Base-by-base conservation (phyloP, 2,113 vertebrate species). In the Lophotis ruficrista region DNA sequence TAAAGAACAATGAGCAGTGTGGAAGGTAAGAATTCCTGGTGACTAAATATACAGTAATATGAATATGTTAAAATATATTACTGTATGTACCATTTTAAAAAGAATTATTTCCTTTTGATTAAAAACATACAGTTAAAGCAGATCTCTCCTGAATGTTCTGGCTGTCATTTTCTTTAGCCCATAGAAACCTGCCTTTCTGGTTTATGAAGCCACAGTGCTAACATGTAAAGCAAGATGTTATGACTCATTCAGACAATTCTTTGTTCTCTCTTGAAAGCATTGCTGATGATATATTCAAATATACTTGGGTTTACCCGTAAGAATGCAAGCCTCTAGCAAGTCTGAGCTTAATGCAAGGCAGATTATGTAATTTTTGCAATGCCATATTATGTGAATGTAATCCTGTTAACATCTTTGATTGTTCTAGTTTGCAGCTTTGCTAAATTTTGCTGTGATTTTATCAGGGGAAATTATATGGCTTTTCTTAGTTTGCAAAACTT, bases 111-210 rank as follows among this genome's bases (percentile, higher is more conserved):
- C 8, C 33, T 30, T 88, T 92, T 68, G 33, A 43, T 89, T 66
- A 89, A 89, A 91, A 65, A 62, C 95, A 24, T 64, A 50, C 27
- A 70, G 1, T 54, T 78, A 82, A 80, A 89, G 81, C 30, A 58
- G 14, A 27, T 84, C 45, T 92, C 68, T 89, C 43, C 85, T 83
- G 56, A 71, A 57, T 54, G 41, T 83, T 94, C 47, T 94, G 94
- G 68, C 88, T 97, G 90, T 94, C 73, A 53, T 96, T 96, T 97
- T 97, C 45, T 94, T 92, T 70, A 96, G 68, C 91, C 65, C 90
- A 94, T 85, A 81, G 72, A 98, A 98, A 98, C 97, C 96, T 98
- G 98, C 90, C 96, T 96, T 98, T 98, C 98, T 96, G 95, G 97
- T 98, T 98, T 97, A 81, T 68, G 77, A 94, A 95, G 72, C 93